Percentiles rank a stretch among this genome's conserved stretches.
phyloP scores from a whole-genome alignment of 2,797 vertebrate species.

The Sphenodon punctatus region DNA sequence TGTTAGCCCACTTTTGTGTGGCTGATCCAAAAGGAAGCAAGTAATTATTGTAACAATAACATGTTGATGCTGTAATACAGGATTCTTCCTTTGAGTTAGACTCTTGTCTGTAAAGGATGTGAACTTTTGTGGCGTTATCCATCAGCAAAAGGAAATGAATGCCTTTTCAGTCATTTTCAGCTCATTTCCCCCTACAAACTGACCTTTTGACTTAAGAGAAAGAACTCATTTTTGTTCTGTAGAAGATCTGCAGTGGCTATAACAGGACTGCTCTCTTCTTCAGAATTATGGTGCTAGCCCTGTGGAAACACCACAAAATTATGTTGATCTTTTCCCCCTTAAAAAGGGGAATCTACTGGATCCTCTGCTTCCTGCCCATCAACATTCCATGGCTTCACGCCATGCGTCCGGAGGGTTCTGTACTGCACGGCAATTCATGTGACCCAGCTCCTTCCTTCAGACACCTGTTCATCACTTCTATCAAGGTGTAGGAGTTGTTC shows the following conservation, averaged over 20 bases:
- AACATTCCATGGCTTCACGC: too few species aligned
- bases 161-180: neutral
- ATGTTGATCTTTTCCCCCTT: neutral
- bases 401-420: too few species aligned
- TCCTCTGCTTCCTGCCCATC: too few species aligned
- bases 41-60: neutral
- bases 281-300: neutral
- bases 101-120: slow-evolving; percentile 5
- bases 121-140: neutral
- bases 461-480: too few species aligned
- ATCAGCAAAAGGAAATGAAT: neutral
- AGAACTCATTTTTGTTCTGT: neutral
- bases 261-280: neutral
- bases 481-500: too few species aligned
- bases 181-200: neutral
- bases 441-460: too few species aligned
- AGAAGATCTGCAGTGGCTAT: neutral
- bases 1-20: neutral
- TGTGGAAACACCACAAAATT: neutral
- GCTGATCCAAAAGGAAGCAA: slow-evolving; percentile 9
- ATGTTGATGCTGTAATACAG: neutral
- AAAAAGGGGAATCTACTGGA: neutral
- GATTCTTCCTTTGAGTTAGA: slow-evolving; percentile 48
- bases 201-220: neutral
- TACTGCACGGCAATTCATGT: too few species aligned